These are phyloP conservation scores for Eidolon dupreanum DNA, from an alignment of 2,797 vertebrate species.

Conservation along the genomic window DNA sequence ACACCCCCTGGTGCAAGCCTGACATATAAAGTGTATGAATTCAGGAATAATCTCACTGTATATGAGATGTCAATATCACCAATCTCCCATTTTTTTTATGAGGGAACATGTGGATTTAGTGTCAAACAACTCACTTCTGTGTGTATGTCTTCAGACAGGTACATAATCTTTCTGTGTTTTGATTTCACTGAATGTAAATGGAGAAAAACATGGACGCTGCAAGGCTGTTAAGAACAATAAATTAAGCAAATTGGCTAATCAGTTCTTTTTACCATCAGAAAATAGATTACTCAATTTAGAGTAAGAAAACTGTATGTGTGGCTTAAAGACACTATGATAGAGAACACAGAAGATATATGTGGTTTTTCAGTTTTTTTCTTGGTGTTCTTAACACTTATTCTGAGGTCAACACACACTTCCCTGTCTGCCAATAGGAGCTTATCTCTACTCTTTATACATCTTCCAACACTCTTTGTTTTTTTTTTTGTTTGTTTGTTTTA, in stretches of 20 bases:
- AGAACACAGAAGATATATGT: not conserved
- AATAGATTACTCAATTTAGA: not conserved
- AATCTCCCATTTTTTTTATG: not conserved
- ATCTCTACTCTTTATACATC: not conserved
- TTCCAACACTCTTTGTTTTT: not conserved
- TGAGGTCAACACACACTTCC: not conserved
- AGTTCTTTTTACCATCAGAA: not conserved
- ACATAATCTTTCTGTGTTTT: not conserved
- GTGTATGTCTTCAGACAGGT: not conserved
- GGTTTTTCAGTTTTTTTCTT: not conserved
- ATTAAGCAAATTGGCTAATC: not conserved
- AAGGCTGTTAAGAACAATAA: not conserved
- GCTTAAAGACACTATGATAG: not conserved
- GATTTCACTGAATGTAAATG: not conserved
- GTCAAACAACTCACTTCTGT: not conserved
- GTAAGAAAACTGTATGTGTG: not conserved
- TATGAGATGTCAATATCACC: not conserved
- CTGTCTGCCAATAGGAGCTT: not conserved
- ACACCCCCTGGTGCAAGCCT: rapidly evolving
- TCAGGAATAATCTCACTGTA: not conserved
- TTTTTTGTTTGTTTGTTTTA: not conserved
- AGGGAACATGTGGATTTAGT: not conserved
- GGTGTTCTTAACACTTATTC: not conserved
- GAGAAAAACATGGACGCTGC: not conserved
- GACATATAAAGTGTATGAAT: not conserved